Percentiles rank a stretch among this genome's conserved stretches.
These are phyloP conservation scores for Regulus satrapa DNA, from an alignment of 2,113 vertebrate species.

Conservation along the genomic window DNA sequence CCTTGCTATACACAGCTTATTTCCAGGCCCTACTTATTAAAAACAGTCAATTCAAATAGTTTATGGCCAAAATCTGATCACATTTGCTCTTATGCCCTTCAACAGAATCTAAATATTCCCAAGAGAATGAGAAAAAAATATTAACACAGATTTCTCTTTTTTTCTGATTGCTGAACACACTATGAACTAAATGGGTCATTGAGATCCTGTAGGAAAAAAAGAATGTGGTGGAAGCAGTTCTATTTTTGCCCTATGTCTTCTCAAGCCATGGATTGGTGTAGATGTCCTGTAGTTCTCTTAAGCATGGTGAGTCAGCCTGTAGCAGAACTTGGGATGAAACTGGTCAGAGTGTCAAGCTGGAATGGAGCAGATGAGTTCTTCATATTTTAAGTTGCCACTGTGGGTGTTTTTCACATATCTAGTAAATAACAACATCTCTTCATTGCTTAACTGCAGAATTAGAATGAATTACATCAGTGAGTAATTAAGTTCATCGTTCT, in stretches of 20 bases:
- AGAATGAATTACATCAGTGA: not conserved
- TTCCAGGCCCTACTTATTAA: not conserved
- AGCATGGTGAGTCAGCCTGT: not conserved
- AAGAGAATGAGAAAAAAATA: not conserved
- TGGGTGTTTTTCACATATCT: not conserved
- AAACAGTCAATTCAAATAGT: not conserved
- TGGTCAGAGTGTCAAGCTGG: not conserved
- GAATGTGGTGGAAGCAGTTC: not conserved
- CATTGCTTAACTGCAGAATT: not conserved
- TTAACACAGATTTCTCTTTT: not conserved
- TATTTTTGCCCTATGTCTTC: not conserved
- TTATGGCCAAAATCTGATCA: not conserved
- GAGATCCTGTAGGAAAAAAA: not conserved
- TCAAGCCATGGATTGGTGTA: not conserved
- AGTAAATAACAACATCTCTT: not conserved
- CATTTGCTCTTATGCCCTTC: not conserved
- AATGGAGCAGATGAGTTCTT: not conserved
- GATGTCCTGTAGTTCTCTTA: not conserved
- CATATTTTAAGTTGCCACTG: not conserved
- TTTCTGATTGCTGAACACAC: not conserved
- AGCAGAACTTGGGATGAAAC: not conserved
- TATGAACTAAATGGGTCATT: not conserved
- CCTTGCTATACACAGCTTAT: not conserved
- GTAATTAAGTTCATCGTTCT: not conserved
- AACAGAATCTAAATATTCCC: not conserved